These are phyloP conservation scores for Achatina immaculata DNA, from an alignment of 1,140 invertebrate species.

Conservation along the genomic window DNA sequence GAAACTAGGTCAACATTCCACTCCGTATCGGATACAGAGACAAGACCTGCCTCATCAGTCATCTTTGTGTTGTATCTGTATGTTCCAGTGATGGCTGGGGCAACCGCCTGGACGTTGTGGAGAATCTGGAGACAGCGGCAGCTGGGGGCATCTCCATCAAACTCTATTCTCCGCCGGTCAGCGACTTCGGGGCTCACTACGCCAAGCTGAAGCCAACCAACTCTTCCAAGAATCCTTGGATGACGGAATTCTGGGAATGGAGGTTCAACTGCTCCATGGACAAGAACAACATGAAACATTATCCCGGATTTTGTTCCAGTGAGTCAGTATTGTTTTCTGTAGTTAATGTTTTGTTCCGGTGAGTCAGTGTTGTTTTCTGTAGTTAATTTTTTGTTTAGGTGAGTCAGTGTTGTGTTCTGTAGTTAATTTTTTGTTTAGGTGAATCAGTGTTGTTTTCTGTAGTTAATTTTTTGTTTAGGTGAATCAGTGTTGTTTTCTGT, in stretches of 20 bases:
- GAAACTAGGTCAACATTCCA: too few relatives aligned
- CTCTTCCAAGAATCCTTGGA: conserved; percentile 83
- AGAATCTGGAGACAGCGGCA: conserved; percentile 78
- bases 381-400: background rate
- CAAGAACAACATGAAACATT: conserved; percentile 28
- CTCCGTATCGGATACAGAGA: too few relatives aligned
- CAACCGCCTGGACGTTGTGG: conserved; percentile 82
- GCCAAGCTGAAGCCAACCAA: conserved; percentile 77
- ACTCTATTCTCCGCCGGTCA: conserved; percentile 81
- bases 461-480: too few relatives aligned
- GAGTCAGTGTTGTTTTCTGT: background rate
- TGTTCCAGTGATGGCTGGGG: conserved; percentile 83
- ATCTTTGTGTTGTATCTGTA: too few relatives aligned
- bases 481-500: too few relatives aligned
- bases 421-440: too few relatives aligned
- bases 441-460: too few relatives aligned
- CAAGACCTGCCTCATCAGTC: too few relatives aligned
- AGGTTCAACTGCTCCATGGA: conserved; percentile 78
- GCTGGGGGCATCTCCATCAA: conserved; percentile 81
- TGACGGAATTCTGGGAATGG: conserved; percentile 82
- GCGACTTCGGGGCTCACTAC: conserved; percentile 80
- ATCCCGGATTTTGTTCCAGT: conserved; percentile 61
- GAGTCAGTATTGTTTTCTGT: conserved; percentile 29
- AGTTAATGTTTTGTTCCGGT: background rate
- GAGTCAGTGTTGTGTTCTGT: background rate